These are phyloP conservation scores for Metopolophium dirhodum DNA, from an alignment of 1,140 invertebrate species.

Conservation along the genomic window DNA sequence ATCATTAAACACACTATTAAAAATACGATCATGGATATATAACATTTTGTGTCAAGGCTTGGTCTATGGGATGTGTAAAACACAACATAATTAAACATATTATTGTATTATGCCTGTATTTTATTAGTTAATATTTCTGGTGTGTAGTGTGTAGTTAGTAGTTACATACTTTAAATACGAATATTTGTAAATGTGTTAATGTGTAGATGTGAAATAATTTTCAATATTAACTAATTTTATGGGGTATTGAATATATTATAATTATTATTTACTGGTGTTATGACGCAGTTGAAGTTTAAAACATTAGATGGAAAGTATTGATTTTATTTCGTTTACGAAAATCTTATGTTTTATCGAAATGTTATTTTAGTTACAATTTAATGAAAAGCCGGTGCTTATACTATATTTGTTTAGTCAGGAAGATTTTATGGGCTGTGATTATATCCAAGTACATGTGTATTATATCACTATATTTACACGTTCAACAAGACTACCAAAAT, in stretches of 20 bases:
- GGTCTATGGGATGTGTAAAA: not conserved
- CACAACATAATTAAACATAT: too few species aligned
- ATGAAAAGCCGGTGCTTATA: not conserved
- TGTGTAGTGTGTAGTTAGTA: not conserved
- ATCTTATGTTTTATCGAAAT: not conserved
- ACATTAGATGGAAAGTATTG: not conserved
- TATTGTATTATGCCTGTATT: too few species aligned
- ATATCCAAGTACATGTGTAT: not conserved
- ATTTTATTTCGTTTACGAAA: not conserved
- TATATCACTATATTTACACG: slow-evolving; percentile 22
- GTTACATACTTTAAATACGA: not conserved
- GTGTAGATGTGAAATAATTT: not conserved
- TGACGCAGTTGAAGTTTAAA: not conserved
- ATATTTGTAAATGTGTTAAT: not conserved
- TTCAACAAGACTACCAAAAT: slow-evolving; percentile 19
- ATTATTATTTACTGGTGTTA: not conserved
- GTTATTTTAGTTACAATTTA: slow-evolving; percentile 2
- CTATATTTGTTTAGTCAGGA: slow-evolving; percentile 12
- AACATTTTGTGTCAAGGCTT: not conserved
- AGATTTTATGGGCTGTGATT: not conserved
- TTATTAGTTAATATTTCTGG: too few species aligned
- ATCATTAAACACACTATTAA: not conserved
- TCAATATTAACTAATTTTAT: not conserved
- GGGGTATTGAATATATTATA: not conserved
- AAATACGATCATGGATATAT: not conserved